Conservation (phyloP, 2,888 invertebrate species). For the Clanis bilineata region DNA sequence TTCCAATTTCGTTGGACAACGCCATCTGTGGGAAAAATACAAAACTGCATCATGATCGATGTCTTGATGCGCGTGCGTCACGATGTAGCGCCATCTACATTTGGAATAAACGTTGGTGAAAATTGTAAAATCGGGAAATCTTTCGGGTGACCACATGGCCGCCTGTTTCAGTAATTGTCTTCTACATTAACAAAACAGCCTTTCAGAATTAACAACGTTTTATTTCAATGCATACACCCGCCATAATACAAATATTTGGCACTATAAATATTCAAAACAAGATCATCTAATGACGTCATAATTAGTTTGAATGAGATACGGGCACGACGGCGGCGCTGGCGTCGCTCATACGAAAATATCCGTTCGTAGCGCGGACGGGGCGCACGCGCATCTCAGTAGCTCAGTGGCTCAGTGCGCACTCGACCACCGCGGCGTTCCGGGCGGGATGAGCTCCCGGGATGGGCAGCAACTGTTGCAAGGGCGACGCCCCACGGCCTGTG, state of each 20-base stretch:
- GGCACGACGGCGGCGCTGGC: conserved; percentile 50
- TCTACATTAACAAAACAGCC: too few species aligned
- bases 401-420: conserved; percentile 72
- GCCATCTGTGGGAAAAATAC: conserved; percentile 46
- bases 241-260: background rate
- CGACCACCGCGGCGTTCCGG: conserved; percentile 58
- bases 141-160: background rate
- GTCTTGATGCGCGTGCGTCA: background rate
- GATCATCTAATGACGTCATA: background rate
- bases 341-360: conserved; percentile 67
- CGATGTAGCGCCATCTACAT: background rate
- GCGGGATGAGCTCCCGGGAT: conserved; percentile 72
- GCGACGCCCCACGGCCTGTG: conserved; percentile 74
- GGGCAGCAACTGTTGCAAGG: conserved; percentile 84
- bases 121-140: background rate
- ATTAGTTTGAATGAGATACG: conserved; percentile 2
- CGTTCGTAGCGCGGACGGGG: conserved; percentile 17
- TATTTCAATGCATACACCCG: too few species aligned
- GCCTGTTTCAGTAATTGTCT: too few species aligned
- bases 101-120: background rate
- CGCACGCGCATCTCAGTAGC: conserved; percentile 38
- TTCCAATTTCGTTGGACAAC: conserved; percentile 25
- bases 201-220: too few species aligned
- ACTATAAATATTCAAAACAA: background rate
- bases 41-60: background rate